phyloP scores from a whole-genome alignment of 2,888 invertebrate species.

The Orchestes rusci region DNA sequence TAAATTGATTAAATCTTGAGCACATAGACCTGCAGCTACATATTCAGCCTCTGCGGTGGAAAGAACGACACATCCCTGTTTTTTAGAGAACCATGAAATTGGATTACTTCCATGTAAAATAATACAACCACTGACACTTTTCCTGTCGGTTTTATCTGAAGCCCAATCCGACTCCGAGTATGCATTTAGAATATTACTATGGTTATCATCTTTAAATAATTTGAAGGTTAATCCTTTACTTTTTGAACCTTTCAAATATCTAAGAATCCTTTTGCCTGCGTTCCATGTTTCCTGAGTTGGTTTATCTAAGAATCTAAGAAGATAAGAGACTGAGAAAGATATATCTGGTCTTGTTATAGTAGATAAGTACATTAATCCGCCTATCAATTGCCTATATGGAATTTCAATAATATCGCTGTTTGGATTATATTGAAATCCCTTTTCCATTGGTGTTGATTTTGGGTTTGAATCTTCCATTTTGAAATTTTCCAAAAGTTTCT shows the following conservation, averaged over 20 bases:
- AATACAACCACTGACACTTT: conserved; percentile 22
- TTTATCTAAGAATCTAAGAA: conserved; percentile 20
- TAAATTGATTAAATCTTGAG: conserved; percentile 6
- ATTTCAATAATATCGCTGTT: conserved; percentile 17
- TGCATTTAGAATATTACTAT: conserved; percentile 3
- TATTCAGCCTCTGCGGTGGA: conserved; percentile 19
- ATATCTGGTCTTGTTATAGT: conserved; percentile 25
- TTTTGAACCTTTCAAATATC: conserved; percentile 22
- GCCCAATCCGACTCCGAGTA: conserved; percentile 25
- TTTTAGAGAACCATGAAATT: conserved; percentile 10
- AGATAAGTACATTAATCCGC: conserved; percentile 8
- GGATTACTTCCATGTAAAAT: conserved; percentile 16
- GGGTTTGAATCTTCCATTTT: conserved; percentile 12
- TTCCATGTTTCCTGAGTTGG: conserved; percentile 22
- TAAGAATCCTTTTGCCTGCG: conserved; percentile 23
- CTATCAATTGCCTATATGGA: conserved; percentile 23
- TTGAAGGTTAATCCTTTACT: conserved; percentile 6
- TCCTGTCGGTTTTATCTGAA: conserved; percentile 12
- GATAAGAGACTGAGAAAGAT: conserved; percentile 23
- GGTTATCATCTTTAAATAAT: background rate
- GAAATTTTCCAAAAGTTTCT: conserved; percentile 19
- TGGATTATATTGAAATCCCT: conserved; percentile 20
- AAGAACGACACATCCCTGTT: conserved; percentile 17
- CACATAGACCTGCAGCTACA: conserved; percentile 1
- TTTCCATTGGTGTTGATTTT: conserved; percentile 13